A percentile compares a stretch with the other conserved stretches of the same genome.
Conservation (phyloP, 2,113 vertebrate genomes). For the Epinephelus lanceolatus region DNA sequence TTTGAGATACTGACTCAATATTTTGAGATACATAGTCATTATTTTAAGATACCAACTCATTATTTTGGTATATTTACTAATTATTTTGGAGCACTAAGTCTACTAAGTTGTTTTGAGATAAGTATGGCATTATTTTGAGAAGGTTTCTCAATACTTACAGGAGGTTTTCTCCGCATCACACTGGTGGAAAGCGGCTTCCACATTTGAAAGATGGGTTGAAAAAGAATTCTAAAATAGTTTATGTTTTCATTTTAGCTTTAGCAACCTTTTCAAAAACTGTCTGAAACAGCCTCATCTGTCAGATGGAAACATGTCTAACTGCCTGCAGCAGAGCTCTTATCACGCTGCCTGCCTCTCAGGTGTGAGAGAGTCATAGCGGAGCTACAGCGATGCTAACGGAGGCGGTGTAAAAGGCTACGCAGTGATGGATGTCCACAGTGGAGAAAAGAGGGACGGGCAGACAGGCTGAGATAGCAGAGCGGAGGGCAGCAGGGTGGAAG, state of each 20-base stretch:
- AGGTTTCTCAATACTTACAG: too few relatives aligned
- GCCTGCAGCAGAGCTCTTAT: background rate
- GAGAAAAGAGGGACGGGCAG: conserved; percentile 8
- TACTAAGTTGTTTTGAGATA: too few relatives aligned
- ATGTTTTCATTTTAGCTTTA: background rate
- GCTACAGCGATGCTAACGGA: background rate
- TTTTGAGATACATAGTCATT: too few relatives aligned
- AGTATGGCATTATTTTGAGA: too few relatives aligned
- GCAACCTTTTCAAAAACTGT: background rate
- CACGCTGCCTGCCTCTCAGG: background rate
- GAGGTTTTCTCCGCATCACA: too few relatives aligned
- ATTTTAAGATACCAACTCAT: too few relatives aligned
- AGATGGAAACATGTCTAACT: background rate
- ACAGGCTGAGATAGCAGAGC: conserved; percentile 8
- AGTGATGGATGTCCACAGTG: conserved; percentile 27
- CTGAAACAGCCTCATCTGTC: background rate
- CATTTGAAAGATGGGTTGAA: too few relatives aligned
- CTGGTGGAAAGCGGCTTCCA: too few relatives aligned
- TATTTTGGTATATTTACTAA: too few relatives aligned
- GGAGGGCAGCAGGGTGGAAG: conserved; percentile 4
- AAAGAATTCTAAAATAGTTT: background rate
- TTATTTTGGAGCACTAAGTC: too few relatives aligned
- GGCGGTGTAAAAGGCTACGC: background rate
- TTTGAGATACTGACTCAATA: too few relatives aligned
- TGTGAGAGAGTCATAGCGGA: background rate